phyloP scores from a whole-genome alignment of 2,888 invertebrate species.

The Minunthozetes semirufus region DNA sequence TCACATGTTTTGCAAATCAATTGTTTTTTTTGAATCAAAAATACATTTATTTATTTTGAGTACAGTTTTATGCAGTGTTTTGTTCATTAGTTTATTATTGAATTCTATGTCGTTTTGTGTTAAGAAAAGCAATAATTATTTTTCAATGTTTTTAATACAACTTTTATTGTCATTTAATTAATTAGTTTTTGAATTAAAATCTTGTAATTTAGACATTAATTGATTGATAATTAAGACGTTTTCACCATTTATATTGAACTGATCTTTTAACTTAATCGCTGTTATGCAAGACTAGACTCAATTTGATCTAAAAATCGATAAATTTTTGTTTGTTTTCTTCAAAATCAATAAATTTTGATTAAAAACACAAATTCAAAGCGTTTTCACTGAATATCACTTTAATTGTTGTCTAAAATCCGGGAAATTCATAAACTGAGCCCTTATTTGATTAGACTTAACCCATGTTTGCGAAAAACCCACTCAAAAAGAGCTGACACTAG shows the following conservation, averaged over 20 bases:
- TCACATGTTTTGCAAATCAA: neutral
- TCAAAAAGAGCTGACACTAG: no score
- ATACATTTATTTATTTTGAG: neutral
- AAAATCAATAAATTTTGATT: neutral
- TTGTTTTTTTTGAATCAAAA: neutral
- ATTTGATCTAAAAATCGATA: neutral
- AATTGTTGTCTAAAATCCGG: no score
- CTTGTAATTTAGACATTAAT: neutral
- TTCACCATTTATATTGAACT: neutral
- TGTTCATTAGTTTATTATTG: neutral
- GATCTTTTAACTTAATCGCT: neutral
- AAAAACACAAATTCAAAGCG: no score
- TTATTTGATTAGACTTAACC: no score
- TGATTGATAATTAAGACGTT: neutral
- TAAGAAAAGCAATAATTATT: neutral
- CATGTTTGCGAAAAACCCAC: no score
- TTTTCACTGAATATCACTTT: no score
- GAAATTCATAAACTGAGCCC: no score
- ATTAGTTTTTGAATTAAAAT: neutral
- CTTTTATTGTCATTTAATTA: neutral
- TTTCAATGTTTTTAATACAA: neutral
- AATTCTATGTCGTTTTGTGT: neutral
- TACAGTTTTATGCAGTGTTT: neutral
- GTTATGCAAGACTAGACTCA: neutral
- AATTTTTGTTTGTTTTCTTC: slow-evolving; percentile 4